Conservation (phyloP, 2,888 invertebrate genomes). For the Azorinus chamasolen region DNA sequence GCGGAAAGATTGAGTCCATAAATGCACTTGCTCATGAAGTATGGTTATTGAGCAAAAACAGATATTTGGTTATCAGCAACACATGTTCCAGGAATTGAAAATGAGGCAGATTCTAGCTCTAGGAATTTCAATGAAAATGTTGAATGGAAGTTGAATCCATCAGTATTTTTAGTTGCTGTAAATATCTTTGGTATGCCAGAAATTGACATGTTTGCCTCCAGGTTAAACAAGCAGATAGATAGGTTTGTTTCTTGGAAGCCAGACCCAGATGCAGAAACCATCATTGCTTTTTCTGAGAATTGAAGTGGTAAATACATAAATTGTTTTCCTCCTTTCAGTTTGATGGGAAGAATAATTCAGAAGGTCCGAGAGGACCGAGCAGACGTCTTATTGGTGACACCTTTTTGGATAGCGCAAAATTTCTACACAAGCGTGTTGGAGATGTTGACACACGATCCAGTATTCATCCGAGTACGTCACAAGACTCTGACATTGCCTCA, state of each 20-base stretch:
- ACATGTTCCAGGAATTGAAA: conserved; percentile 5
- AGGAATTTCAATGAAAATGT: conserved; percentile 20
- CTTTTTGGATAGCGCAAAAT: conserved; percentile 34
- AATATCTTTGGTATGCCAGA: conserved; percentile 14
- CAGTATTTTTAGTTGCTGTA: not conserved
- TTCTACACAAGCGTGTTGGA: conserved; percentile 25
- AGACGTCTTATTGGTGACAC: conserved; percentile 38
- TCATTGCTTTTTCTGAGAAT: conserved; percentile 29
- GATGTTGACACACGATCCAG: conserved; percentile 16
- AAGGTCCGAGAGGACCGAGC: conserved; percentile 30
- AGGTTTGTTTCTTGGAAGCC: conserved; percentile 27
- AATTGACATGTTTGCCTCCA: conserved; percentile 21
- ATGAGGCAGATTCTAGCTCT: conserved; percentile 16
- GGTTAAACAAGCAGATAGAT: conserved; percentile 15
- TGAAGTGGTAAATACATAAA: conserved; percentile 23
- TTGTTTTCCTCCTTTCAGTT: conserved; percentile 43
- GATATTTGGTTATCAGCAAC: conserved; percentile 13
- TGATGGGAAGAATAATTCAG: conserved; percentile 22
- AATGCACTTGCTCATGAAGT: conserved; percentile 6
- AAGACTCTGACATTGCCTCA: conserved; percentile 10
- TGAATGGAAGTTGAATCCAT: conserved; percentile 29
- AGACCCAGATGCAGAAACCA: conserved; percentile 24
- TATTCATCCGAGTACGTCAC: conserved; percentile 15
- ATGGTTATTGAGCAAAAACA: conserved; percentile 14
- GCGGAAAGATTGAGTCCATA: conserved; percentile 3